phyloP scores from a whole-genome alignment of 2,888 invertebrate genomes.

The Brachyptera putata region DNA sequence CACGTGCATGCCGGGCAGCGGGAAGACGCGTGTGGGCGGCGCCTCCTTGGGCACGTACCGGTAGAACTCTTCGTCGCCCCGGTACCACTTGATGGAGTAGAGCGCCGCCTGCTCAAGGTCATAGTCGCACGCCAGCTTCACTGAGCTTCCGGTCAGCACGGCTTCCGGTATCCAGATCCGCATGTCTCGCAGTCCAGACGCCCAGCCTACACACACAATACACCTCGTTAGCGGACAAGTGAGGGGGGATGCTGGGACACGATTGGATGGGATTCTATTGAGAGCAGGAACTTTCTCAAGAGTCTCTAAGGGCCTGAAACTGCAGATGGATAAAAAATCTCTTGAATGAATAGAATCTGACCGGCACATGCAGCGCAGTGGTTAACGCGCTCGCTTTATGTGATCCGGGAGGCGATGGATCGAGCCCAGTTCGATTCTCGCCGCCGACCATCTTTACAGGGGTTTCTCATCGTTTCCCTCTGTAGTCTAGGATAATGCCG shows the following conservation, averaged over 20 bases:
- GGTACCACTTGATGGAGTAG: conserved; percentile 74
- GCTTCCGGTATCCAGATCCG: conserved; percentile 48
- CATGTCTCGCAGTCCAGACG: conserved; percentile 23
- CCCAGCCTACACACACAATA: conserved; percentile 21
- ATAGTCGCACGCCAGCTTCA: conserved; percentile 54
- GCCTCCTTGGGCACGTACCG: conserved; percentile 67
- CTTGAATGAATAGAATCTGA: too few relatives aligned
- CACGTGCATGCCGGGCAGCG: conserved; percentile 62
- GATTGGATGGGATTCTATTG: neutral
- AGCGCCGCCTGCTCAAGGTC: conserved; percentile 60
- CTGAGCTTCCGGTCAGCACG: conserved; percentile 52
- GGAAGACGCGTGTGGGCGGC: conserved; percentile 65
- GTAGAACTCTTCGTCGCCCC: conserved; percentile 69
- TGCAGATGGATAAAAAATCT: too few relatives aligned
- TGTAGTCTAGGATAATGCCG: too few relatives aligned
- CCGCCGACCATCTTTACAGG: too few relatives aligned
- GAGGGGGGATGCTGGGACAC: neutral
- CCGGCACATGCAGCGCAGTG: too few relatives aligned
- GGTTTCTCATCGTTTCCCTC: too few relatives aligned
- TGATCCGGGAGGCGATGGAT: too few relatives aligned
- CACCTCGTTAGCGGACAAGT: too few relatives aligned
- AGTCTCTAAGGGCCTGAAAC: too few relatives aligned
- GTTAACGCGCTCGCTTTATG: too few relatives aligned
- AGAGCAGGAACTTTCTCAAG: neutral
- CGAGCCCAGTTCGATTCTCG: too few relatives aligned